Evolutionary conservation across 2,113 vertebrate species (phyloP), one percentile per base, ranked within the genome.

Genomic region (Calyptommatus sinebrachiatus): DNA sequence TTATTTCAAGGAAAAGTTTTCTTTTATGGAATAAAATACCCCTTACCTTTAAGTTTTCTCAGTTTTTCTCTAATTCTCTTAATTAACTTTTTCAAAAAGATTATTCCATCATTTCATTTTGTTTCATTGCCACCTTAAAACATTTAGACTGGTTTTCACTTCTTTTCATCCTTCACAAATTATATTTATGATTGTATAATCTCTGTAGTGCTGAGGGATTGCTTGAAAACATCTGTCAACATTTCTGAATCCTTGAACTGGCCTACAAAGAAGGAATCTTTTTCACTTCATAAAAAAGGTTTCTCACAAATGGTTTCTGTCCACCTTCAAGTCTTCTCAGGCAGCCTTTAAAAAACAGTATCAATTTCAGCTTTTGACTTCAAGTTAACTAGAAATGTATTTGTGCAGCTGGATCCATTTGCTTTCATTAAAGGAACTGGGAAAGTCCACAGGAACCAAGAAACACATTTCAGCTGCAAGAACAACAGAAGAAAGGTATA

Each of bases 181-280:
- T 86, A 50, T 76, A 88, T 80, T 85, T 84, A 21, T 81, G 79
- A 83, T 73, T 76, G n/a, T 71, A 73, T 81, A 84, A 76, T 80
- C 24, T 57, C 29, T 41, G 0, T 22, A 84, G 50, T 2, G 12
- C 3, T 1, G 88, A 86, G 82, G 77, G 85, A 57, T 81, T 14
- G 53, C 84, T 90, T 85, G 24, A 53, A 71, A 22, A 76, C 41
- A 66, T 62, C 83, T 66, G 83, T 50, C 50, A 84, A 72, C 5
- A 61, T 1, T 26, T 8, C 53, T 61, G 77, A 77, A 35, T 16
- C 24, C 35, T 57, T 22, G 69, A 35, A 73, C 8, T 7, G 14
- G 20, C 57, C 21, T 60, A 71, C 41, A 76, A 85, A 20, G 11
- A 26, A 21, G 65, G 53, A 63, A 76, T 2, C 7, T 71, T 8